A percentile compares a stretch with the other conserved stretches of the same genome.
Evolutionary conservation across 1,140 invertebrate species (phyloP).

Genomic region (Cylas formicarius): DNA sequence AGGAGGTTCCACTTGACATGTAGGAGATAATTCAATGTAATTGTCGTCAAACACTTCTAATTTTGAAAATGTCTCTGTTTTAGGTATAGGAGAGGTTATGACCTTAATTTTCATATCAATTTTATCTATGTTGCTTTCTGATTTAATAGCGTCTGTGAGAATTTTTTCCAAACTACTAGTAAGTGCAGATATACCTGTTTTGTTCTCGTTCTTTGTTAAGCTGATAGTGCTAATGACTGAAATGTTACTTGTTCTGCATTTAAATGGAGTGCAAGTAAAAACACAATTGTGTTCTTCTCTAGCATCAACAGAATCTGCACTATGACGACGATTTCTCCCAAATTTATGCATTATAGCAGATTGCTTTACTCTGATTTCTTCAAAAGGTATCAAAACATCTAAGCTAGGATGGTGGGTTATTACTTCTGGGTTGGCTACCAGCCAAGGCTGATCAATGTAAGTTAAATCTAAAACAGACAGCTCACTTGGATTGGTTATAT

Average conservation of each 20-base stretch:
- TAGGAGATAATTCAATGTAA: no score
- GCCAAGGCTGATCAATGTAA: constrained; percentile 12
- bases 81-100: no score
- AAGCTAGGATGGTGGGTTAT: constrained; percentile 17
- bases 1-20: no score
- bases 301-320: not conserved
- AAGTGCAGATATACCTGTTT: constrained; percentile 8
- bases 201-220: constrained; percentile 5
- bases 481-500: constrained; percentile 7
- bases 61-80: no score
- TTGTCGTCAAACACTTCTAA: no score
- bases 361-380: constrained; percentile 8
- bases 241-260: not conserved
- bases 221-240: constrained; percentile 8
- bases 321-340: not conserved
- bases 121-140: constrained; percentile 5
- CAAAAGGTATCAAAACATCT: constrained; percentile 12
- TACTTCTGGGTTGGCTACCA: constrained; percentile 10
- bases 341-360: not conserved
- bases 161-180: constrained; percentile 13
- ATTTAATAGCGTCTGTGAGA: constrained; percentile 14
- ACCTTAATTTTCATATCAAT: constrained; percentile 20
- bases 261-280: constrained; percentile 11
- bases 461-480: constrained; percentile 9
- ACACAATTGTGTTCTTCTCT: not conserved